Conservation (phyloP, 2,113 vertebrate genomes). For the Ictalurus furcatus region DNA sequence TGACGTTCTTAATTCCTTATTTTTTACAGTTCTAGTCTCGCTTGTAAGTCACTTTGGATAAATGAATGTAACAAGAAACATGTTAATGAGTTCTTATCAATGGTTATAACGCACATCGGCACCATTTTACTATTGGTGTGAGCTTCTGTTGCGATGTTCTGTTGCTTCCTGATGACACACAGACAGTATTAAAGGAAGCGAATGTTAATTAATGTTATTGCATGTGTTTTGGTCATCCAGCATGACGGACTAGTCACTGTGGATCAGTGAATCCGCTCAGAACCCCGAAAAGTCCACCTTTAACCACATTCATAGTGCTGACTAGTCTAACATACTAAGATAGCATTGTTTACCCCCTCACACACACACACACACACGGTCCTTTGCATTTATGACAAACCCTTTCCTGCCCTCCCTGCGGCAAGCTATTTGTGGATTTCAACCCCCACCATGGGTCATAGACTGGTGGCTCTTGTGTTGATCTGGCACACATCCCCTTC, state of each 20-base stretch:
- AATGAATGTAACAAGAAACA: background rate
- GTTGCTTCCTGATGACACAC: background rate
- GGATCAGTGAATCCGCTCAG: background rate
- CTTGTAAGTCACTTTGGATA: background rate
- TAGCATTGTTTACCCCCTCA: background rate
- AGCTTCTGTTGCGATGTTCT: background rate
- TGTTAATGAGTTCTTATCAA: background rate
- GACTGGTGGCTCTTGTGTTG: slow-evolving; percentile 30
- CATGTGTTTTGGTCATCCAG: background rate
- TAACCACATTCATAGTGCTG: background rate
- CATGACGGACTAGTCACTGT: background rate
- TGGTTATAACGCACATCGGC: background rate
- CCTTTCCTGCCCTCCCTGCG: slow-evolving; percentile 20
- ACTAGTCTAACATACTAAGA: background rate
- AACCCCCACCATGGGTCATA: slow-evolving; percentile 36
- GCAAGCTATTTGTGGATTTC: slow-evolving; percentile 40
- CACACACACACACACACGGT: no score
- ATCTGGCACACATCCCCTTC: slow-evolving; percentile 44
- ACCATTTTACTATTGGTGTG: background rate
- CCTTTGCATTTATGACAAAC: slow-evolving; percentile 16
- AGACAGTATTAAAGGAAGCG: background rate
- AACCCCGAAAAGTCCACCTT: background rate
- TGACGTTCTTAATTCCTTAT: background rate
- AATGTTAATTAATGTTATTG: background rate
- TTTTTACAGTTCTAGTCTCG: background rate